phyloP scores from a whole-genome alignment of 2,797 vertebrate genomes.

The Macrochelys suwanniensis region DNA sequence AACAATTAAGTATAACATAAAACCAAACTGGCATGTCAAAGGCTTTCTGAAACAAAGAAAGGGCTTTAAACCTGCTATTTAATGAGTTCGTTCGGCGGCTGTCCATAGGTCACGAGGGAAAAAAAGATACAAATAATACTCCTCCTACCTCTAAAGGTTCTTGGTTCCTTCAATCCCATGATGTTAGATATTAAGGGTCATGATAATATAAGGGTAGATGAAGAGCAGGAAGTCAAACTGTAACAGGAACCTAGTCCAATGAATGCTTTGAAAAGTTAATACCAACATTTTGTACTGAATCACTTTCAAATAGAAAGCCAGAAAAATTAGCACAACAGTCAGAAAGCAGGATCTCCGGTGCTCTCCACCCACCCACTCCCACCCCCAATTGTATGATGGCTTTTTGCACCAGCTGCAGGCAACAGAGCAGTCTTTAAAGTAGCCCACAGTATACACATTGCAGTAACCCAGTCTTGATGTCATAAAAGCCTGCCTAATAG shows the following conservation, averaged over 20 bases:
- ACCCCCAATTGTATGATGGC: neutral
- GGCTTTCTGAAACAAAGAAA: slow-evolving; percentile 18
- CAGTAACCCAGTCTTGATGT: neutral
- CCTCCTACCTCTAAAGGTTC: neutral
- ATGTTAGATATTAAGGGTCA: neutral
- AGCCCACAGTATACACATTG: neutral
- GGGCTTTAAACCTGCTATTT: neutral
- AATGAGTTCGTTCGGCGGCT: neutral
- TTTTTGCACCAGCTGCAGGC: neutral
- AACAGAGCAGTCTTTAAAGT: neutral
- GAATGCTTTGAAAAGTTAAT: neutral
- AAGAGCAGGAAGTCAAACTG: neutral
- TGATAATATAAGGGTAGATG: neutral
- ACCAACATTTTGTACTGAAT: neutral
- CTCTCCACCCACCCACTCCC: neutral
- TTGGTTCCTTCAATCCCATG: neutral
- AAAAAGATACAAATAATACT: neutral
- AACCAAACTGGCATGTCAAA: neutral
- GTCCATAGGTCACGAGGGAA: neutral
- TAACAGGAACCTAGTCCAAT: neutral
- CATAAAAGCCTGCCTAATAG: fast-evolving
- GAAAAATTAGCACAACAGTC: neutral
- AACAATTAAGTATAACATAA: neutral
- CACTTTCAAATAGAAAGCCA: neutral
- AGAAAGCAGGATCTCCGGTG: neutral